Evolutionary conservation across 92 coral and sea anemone species (phyloP).

Genomic region (Umimayanthus kanabou): DNA sequence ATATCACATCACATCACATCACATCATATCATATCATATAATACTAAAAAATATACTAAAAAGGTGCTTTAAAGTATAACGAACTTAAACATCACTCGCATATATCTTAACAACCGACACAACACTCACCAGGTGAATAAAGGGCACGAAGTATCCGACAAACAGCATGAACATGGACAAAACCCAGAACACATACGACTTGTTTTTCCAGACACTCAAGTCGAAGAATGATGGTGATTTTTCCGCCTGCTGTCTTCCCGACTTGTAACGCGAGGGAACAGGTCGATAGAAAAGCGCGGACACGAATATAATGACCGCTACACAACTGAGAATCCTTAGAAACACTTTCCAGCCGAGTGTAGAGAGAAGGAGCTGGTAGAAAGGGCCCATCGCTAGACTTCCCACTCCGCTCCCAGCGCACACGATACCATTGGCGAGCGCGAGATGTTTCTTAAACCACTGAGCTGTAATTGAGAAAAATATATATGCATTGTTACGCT

Average conservation of each 20-base stretch:
- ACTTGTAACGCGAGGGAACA: slow-evolving; percentile 56
- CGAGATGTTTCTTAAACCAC: slow-evolving; percentile 76
- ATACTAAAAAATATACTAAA: too few species aligned
- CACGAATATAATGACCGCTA: slow-evolving; percentile 66
- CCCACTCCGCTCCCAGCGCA: slow-evolving; percentile 91
- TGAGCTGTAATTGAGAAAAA: slow-evolving; percentile 58
- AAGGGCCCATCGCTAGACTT: slow-evolving; percentile 79
- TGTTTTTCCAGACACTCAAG: slow-evolving; percentile 85
- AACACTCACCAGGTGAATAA: slow-evolving; percentile 79
- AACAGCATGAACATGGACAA: slow-evolving; percentile 82
- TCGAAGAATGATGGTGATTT: slow-evolving; percentile 61
- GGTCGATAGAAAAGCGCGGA: slow-evolving; percentile 81
- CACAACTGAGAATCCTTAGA: slow-evolving; percentile 69
- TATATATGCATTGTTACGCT: too few species aligned
- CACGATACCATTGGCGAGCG: slow-evolving; percentile 87
- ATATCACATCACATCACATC: slow-evolving; percentile 45
- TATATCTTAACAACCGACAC: neutral
- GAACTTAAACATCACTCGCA: too few species aligned
- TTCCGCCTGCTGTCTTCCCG: neutral
- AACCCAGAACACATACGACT: slow-evolving; percentile 86
- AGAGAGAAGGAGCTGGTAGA: slow-evolving; percentile 68
- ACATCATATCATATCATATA: too few species aligned
- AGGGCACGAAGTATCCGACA: slow-evolving; percentile 91
- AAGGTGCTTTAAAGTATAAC: too few species aligned
- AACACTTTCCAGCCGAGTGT: slow-evolving; percentile 79